Evolutionary conservation across 2,797 vertebrate genomes (phyloP).

Genomic region (Lepilemur ruficaudatus): DNA sequence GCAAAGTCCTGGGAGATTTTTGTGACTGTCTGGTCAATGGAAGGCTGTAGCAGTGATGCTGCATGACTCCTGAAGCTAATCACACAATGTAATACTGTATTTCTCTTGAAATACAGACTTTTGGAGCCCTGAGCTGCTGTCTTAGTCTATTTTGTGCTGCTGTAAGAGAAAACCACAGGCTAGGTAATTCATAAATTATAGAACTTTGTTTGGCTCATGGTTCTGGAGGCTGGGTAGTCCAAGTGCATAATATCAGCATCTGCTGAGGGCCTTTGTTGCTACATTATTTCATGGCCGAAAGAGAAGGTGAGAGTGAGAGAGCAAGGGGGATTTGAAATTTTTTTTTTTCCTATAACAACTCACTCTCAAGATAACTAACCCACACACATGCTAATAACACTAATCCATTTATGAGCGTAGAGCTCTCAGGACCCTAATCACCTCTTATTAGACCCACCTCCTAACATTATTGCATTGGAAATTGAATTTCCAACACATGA

Average conservation of each 20-base stretch:
- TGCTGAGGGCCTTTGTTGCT: background rate
- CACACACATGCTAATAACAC: background rate
- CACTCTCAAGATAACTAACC: background rate
- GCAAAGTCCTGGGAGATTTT: background rate
- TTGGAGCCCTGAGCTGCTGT: background rate
- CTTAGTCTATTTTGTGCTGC: background rate
- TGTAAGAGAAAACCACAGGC: background rate
- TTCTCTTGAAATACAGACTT: background rate
- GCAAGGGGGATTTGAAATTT: background rate
- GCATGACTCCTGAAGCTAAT: background rate
- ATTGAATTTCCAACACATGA: background rate
- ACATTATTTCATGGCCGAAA: background rate
- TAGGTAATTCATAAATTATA: background rate
- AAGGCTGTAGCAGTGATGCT: background rate
- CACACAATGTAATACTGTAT: background rate
- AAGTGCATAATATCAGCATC: background rate
- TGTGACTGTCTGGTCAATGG: background rate
- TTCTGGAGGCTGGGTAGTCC: background rate
- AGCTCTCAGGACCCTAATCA: background rate
- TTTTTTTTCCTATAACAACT: background rate
- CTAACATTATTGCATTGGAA: background rate
- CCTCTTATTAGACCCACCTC: background rate
- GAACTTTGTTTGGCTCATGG: background rate
- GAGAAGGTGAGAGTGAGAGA: background rate
- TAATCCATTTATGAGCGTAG: background rate